A percentile compares a stretch with the other conserved stretches of the same genome.
Evolutionary conservation across 2,113 vertebrate genomes (phyloP).

Genomic region (Festucalex cinctus): DNA sequence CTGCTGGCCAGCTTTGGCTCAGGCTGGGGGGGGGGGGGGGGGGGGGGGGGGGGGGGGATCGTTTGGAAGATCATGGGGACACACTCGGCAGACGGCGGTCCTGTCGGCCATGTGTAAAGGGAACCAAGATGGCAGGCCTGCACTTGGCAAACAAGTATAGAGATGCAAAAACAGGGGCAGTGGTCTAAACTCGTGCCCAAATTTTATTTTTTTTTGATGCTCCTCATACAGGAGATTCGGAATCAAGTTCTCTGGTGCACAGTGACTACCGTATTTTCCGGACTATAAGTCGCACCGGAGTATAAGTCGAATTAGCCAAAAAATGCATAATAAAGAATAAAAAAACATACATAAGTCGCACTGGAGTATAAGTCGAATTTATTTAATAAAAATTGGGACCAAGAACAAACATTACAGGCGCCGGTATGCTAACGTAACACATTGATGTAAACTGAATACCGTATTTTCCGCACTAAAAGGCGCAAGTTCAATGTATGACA

Average conservation of each 20-base stretch:
- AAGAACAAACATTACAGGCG: too few species aligned
- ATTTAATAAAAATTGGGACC: too few species aligned
- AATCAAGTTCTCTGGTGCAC: constrained; percentile 3
- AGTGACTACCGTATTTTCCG: too few species aligned
- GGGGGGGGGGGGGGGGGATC: constrained; percentile 47
- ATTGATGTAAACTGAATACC: too few species aligned
- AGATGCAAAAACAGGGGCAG: background rate
- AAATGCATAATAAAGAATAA: too few species aligned
- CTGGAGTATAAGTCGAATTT: too few species aligned
- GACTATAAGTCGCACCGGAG: too few species aligned
- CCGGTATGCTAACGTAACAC: too few species aligned
- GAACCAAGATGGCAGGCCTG: constrained; percentile 33
- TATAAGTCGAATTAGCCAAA: too few species aligned
- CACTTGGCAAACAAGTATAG: constrained; percentile 40
- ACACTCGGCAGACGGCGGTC: constrained; percentile 68
- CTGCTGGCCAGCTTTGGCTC: constrained; percentile 71
- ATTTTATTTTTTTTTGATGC: background rate
- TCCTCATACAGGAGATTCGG: constrained; percentile 2
- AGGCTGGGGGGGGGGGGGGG: constrained; percentile 37
- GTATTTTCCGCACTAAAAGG: too few species aligned
- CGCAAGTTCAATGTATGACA: too few species aligned
- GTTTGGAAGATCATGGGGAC: constrained; percentile 65
- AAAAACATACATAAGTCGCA: too few species aligned
- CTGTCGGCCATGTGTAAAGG: constrained; percentile 45
- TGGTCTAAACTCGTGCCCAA: constrained; percentile 7